Conservation (phyloP, 1,140 invertebrate genomes). For the Drosophila funebris region DNA sequence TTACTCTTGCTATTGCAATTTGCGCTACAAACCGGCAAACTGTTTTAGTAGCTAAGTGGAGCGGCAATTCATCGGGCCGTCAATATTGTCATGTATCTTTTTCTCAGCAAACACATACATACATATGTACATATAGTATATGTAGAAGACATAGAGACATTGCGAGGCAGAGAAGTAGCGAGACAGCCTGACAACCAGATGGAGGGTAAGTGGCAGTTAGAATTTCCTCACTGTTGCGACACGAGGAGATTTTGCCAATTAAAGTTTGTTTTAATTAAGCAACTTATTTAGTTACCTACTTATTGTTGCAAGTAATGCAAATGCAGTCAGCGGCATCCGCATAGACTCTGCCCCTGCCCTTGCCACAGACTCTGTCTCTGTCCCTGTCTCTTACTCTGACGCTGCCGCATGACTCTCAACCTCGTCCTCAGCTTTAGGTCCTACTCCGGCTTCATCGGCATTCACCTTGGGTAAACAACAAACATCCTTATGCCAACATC, state of each 20-base stretch:
- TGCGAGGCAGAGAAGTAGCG: background rate
- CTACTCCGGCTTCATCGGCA: background rate
- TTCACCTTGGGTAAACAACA: constrained; percentile 25
- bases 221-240: background rate
- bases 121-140: background rate
- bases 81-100: constrained; percentile 46
- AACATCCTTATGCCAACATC: constrained; percentile 35
- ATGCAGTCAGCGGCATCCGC: constrained; percentile 13
- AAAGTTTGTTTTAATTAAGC: constrained; percentile 79
- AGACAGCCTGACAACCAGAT: background rate
- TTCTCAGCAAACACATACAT: constrained; percentile 4
- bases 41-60: constrained; percentile 36
- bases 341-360: background rate
- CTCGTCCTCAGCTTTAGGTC: background rate
- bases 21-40: constrained; percentile 31
- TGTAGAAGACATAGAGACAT: background rate
- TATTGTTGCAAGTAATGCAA: constrained; percentile 54
- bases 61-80: constrained; percentile 32
- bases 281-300: constrained; percentile 67
- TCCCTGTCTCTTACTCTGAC: no score
- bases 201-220: background rate
- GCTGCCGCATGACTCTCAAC: no score
- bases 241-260: constrained; percentile 64
- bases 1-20: constrained; percentile 25
- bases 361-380: no score